phyloP scores from a whole-genome alignment of 2,113 vertebrate species.

The Spizaetus ornatus region DNA sequence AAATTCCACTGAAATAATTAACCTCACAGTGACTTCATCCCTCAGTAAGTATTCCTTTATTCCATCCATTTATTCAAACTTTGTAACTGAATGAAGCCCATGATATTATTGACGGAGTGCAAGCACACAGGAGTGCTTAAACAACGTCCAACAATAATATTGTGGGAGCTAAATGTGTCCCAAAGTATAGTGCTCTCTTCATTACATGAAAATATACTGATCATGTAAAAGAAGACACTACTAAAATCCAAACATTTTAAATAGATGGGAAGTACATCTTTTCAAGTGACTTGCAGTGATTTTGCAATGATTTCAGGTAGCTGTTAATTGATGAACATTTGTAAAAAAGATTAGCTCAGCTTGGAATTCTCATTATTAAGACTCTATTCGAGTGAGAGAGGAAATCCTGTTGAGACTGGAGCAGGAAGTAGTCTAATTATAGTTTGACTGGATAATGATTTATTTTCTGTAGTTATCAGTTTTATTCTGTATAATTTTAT shows the following conservation, averaged over 20 bases:
- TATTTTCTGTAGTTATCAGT: background rate
- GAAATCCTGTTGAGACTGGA: background rate
- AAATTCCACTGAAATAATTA: background rate
- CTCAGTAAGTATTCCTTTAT: background rate
- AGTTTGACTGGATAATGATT: background rate
- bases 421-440: background rate
- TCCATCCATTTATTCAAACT: background rate
- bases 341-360: background rate
- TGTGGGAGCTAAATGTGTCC: background rate
- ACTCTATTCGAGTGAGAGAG: background rate
- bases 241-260: background rate
- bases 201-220: background rate
- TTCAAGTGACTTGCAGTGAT: background rate
- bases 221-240: background rate
- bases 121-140: background rate
- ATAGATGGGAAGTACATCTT: background rate
- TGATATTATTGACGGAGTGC: background rate
- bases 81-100: background rate
- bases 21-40: background rate
- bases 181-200: background rate
- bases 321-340: background rate
- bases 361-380: background rate
- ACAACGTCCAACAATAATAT: background rate
- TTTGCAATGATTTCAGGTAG: background rate
- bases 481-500: background rate